Evolutionary conservation across 1,140 invertebrate genomes (phyloP), one percentile per base, ranked within the genome.

Genomic region (Berghia stephanieae): DNA sequence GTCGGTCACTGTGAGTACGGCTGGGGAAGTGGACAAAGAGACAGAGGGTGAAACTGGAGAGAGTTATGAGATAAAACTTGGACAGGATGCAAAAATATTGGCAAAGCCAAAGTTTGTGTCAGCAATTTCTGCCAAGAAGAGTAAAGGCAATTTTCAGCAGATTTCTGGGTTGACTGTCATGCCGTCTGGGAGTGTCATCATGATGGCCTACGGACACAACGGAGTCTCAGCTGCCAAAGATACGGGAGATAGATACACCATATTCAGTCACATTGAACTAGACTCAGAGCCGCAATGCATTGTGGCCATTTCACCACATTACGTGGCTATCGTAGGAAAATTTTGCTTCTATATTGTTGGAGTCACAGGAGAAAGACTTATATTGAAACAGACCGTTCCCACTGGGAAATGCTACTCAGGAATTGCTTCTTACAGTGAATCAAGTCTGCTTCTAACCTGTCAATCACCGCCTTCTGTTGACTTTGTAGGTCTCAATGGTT

Each of bases 401-500:
- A 71, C 67, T 1, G 76, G 67, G 4, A 77, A 70, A 40, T 31
- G 31, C 27, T 77, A 76, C 63, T n/a, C 34, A 1, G 63, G 74
- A 43, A 76, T 76, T 16, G 38, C 74, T 13, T 40, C 63, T 5
- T 76, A 75, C 2, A 27, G 49, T 21, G 74, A 63, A 36, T 46
- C 42, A 13, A 76, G 38, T 13, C 31, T 67, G 5, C 31, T 76
- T 36, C 16, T 27, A 8, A 16, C 40, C 34, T n/a, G 46, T 18
- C 73, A 76, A 63, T 44, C 46, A 40, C 74, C 74, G 2, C 42
- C 66, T 34, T 44, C 60, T 68, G 43, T 76, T 57, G 74, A 76
- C 44, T 76, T 76, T 68, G 74, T 76, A 42, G 60, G 60, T 18
- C 44, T 76, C 42, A 76, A 71, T 57, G 76, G 76, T n/a, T 57